These are phyloP conservation scores for Drosophila tropicalis DNA, from an alignment of 1,140 invertebrate genomes.

Conservation along the genomic window DNA sequence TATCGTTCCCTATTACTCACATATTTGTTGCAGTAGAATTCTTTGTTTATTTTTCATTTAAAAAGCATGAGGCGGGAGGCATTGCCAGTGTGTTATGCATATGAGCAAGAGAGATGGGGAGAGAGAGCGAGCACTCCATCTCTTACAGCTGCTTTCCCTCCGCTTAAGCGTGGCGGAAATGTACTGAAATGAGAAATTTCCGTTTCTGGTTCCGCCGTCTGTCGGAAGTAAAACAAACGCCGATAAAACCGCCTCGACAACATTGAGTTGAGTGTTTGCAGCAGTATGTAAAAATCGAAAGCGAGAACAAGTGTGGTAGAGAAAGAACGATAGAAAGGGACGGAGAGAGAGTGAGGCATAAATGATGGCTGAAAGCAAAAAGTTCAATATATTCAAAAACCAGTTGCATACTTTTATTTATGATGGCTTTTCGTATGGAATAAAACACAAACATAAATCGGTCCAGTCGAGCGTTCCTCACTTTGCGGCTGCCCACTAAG, in stretches of 20 bases:
- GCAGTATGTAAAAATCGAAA: constrained; percentile 10
- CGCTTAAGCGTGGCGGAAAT: constrained; percentile 64
- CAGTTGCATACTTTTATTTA: constrained; percentile 78
- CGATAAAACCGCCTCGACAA: constrained; percentile 66
- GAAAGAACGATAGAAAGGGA: constrained; percentile 21
- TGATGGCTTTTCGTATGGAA: constrained; percentile 51
- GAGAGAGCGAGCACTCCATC: neutral
- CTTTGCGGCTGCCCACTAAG: neutral
- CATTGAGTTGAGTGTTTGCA: constrained; percentile 27
- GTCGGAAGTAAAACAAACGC: constrained; percentile 80
- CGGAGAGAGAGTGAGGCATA: constrained; percentile 51
- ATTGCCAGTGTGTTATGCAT: constrained; percentile 62
- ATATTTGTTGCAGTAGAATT: constrained; percentile 70
- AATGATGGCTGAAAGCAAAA: constrained; percentile 62
- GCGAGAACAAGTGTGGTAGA: constrained; percentile 15
- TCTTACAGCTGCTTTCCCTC: constrained; percentile 1
- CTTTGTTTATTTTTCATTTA: constrained; percentile 76
- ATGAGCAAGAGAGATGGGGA: constrained; percentile 31
- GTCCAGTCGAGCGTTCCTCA: neutral
- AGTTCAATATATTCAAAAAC: constrained; percentile 61
- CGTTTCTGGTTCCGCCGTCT: constrained; percentile 77
- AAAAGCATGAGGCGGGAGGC: constrained; percentile 14
- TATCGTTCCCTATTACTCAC: constrained; percentile 74
- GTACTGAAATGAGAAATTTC: constrained; percentile 81
- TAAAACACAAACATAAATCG: constrained; percentile 55